Conservation (phyloP, 1,140 invertebrate species). For the Conus ventricosus region DNA sequence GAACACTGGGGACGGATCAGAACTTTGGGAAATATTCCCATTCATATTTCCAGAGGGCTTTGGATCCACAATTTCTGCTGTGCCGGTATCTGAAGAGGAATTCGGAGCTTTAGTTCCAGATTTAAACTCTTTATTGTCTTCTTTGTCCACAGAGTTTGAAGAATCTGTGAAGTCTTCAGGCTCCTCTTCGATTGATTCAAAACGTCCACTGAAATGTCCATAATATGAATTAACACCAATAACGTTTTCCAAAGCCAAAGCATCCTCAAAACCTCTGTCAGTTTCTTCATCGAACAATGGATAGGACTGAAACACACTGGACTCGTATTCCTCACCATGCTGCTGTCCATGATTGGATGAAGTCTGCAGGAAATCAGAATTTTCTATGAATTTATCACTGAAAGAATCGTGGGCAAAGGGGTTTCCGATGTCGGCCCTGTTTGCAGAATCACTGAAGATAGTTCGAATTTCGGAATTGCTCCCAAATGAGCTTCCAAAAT, state of each 20-base stretch:
- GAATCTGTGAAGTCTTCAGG: conserved; percentile 44
- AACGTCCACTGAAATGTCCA: conserved; percentile 45
- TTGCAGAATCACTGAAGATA: background rate
- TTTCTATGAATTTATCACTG: background rate
- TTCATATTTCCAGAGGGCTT: background rate
- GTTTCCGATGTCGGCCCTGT: background rate
- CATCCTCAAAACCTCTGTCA: conserved; percentile 49
- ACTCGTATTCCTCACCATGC: background rate
- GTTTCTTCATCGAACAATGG: conserved; percentile 48
- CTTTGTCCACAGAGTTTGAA: background rate
- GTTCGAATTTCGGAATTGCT: background rate
- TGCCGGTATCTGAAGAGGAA: background rate
- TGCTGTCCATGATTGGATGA: background rate
- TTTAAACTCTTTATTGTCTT: background rate
- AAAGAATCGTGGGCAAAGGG: background rate
- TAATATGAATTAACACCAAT: conserved; percentile 31
- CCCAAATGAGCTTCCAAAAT: conserved; percentile 26
- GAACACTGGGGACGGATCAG: background rate
- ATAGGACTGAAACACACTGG: background rate
- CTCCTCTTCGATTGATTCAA: conserved; percentile 57
- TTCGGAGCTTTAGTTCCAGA: background rate
- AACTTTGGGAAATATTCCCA: background rate
- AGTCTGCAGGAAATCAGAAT: conserved; percentile 11
- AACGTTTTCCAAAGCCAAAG: conserved; percentile 41
- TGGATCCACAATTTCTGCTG: background rate